Percentiles rank a stretch among this genome's conserved stretches.
Conservation (phyloP, 35 echinoderm and acorn worm species). For the Amphiura filiformis region DNA sequence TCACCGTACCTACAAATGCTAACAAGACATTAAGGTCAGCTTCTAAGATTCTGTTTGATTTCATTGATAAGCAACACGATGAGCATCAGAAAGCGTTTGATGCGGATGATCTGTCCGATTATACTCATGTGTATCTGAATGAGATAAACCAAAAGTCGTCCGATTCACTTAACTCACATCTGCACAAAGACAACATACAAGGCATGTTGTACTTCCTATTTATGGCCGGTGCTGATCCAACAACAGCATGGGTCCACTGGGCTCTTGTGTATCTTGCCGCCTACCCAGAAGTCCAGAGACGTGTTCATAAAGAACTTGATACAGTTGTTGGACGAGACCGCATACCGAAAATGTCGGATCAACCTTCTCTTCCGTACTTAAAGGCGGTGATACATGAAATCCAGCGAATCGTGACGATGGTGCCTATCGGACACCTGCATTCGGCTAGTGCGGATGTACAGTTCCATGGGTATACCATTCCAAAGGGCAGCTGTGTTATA, state of each 20-base stretch:
- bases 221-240: constrained; percentile 64
- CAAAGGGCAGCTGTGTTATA: neutral
- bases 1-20: neutral
- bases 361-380: constrained; percentile 45
- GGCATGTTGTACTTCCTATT: constrained; percentile 42
- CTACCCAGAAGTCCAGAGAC: constrained; percentile 54
- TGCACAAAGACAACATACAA: neutral
- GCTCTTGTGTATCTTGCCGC: constrained; percentile 59
- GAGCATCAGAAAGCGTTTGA: neutral
- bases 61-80: neutral
- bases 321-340: constrained; percentile 51
- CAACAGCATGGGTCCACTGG: constrained; percentile 64
- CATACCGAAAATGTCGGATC: constrained; percentile 41
- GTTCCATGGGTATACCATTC: constrained; percentile 40
- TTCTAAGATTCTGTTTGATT: neutral
- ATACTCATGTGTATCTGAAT: neutral
- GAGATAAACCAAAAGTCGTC: neutral
- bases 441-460: constrained; percentile 5
- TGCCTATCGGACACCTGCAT: constrained; percentile 21
- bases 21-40: neutral
- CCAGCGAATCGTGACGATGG: constrained; percentile 16
- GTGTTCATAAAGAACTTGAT: constrained; percentile 72
- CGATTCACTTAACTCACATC: neutral
- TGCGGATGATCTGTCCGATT: neutral
- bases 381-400: constrained; percentile 43